A percentile compares a stretch with the other conserved stretches of the same genome.
phyloP scores from a whole-genome alignment of 2,888 invertebrate genomes.

The Microdon myrmicae region DNA sequence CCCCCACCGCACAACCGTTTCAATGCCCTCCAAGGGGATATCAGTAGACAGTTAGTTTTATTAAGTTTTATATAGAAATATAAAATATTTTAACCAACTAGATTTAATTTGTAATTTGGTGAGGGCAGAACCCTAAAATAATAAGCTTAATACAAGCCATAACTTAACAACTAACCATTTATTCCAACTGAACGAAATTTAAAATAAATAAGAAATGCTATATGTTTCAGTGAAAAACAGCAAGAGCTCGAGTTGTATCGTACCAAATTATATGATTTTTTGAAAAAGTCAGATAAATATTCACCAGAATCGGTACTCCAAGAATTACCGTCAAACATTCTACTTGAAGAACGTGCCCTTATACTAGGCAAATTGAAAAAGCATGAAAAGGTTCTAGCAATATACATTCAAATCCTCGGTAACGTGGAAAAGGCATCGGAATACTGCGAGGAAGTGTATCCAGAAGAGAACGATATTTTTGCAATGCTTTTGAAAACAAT shows the following conservation, averaged over 20 bases:
- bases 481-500: conserved; percentile 66
- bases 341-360: conserved; percentile 95
- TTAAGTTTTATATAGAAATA: no score
- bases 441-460: conserved; percentile 82
- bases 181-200: neutral
- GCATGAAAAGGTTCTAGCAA: conserved; percentile 91
- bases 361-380: conserved; percentile 88
- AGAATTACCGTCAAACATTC: conserved; percentile 84
- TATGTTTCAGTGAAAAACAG: conserved; percentile 43
- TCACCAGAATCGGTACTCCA: conserved; percentile 86
- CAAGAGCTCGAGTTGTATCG: conserved; percentile 65
- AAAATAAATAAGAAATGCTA: no score
- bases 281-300: conserved; percentile 83
- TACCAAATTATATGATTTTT: conserved; percentile 77
- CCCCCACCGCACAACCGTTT: no score
- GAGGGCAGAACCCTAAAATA: no score
- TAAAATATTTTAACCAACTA: neutral
- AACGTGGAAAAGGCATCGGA: conserved; percentile 84
- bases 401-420: conserved; percentile 89
- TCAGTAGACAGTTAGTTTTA: no score
- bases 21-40: no score
- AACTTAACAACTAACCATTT: no score
- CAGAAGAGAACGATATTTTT: conserved; percentile 63
- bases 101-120: no score
- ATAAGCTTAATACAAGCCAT: no score